Evolutionary conservation across 2,888 invertebrate genomes (phyloP).

Genomic region (Stegophylla sp.): DNA sequence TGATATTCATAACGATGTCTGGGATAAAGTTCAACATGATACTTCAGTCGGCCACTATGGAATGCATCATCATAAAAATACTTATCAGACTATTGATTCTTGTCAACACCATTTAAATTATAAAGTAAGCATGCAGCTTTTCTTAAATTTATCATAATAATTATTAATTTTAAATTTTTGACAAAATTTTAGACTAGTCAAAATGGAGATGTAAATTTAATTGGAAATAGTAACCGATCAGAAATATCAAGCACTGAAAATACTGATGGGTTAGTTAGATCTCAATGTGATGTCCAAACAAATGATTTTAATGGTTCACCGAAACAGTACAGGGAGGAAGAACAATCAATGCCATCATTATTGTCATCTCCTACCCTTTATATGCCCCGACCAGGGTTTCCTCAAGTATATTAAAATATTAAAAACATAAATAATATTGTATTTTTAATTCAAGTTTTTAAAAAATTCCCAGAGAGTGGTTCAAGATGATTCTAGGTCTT

Average conservation of each 20-base stretch:
- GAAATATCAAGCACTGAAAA: slow-evolving; percentile 51
- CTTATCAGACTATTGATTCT: slow-evolving; percentile 46
- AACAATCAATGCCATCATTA: slow-evolving; percentile 67
- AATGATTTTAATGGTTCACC: slow-evolving; percentile 52
- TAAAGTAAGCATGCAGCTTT: slow-evolving; percentile 10
- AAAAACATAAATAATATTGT: slow-evolving; percentile 1
- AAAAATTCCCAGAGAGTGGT: slow-evolving; percentile 62
- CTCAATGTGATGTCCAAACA: slow-evolving; percentile 45
- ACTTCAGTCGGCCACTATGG: slow-evolving; percentile 47
- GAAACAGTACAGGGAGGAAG: slow-evolving; percentile 61
- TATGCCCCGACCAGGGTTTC: slow-evolving; percentile 86
- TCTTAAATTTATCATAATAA: neutral
- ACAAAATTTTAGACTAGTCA: slow-evolving; percentile 42
- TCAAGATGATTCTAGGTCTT: slow-evolving; percentile 63
- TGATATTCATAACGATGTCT: slow-evolving; percentile 49
- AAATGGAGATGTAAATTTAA: slow-evolving; percentile 53
- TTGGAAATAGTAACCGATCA: slow-evolving; percentile 46
- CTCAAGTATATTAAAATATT: slow-evolving; percentile 68
- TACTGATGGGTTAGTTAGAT: slow-evolving; percentile 49
- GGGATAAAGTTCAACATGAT: slow-evolving; percentile 58
- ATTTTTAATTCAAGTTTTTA: slow-evolving; percentile 4
- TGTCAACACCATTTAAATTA: slow-evolving; percentile 54
- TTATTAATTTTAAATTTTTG: neutral
- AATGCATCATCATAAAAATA: slow-evolving; percentile 52
- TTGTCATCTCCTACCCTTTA: slow-evolving; percentile 74